Base-by-base conservation (phyloP, 1,140 invertebrate genomes). In the Eciton burchellii region DNA sequence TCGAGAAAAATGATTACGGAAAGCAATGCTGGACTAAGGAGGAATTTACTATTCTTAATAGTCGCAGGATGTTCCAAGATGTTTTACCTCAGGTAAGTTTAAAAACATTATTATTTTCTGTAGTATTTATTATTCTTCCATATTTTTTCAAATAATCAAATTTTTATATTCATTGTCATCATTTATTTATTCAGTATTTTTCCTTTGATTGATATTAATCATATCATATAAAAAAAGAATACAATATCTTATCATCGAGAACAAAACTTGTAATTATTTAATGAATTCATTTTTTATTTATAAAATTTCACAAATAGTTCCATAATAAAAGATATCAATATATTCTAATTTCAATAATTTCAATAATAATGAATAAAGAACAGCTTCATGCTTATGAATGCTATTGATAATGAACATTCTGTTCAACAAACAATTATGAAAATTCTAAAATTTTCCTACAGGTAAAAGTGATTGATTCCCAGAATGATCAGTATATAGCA, bases 21-120 rank as follows among this genome's bases (percentile, higher is more conserved):
- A 91, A 90, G 56, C 87, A 89, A 76, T 92, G 91, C 41, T 92
- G 92, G 92, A 90, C 87, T 1, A 84, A 47, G 24, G 92, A 93
- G n/a, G 91, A 92, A 52, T 87, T 90, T 21, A 84, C 86, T 6
- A 82, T 92, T 65, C 73, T 92, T 6, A 90, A 73, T 21, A 92
- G 90, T 79, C 88, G 92, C 54, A 81, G 83, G 43, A 86, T 90
- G 62, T 93, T 93, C 76, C 91, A 93, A 77, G 90, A 93, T 68
- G 86, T 93, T 56, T 60, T 93, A 19, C 92, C 92, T 0, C 82
- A 92, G 83, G 92, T 93, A 83, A 63, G 56, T 24, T 12, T 54
- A 19, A n/a, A 45, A 59, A 2, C 8, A 56, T 41, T 43, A 56
- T 19, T 35, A 35, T 35, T 3, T 56, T 43, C 8, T n/a, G n/a